phyloP scores from a whole-genome alignment of 2,797 vertebrate species.

The Distichodus sexfasciatus region DNA sequence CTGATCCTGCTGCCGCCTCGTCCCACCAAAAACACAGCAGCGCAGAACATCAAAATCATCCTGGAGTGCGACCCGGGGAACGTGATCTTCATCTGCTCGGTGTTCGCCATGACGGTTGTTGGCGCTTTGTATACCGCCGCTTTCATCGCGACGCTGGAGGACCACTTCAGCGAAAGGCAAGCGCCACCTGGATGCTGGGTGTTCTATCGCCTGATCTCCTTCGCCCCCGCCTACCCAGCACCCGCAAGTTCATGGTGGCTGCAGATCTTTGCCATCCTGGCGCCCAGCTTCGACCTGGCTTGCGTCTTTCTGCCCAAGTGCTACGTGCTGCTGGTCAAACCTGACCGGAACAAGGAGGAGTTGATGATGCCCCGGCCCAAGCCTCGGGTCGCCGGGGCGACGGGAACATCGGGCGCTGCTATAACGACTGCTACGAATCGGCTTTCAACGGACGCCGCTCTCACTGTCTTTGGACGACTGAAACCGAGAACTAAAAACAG shows the following conservation, averaged over 20 bases:
- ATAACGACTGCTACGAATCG: conserved; percentile 68
- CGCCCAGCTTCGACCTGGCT: conserved; percentile 82
- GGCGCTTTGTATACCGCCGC: conserved; percentile 80
- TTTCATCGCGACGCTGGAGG: conserved; percentile 79
- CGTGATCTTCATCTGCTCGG: conserved; percentile 79
- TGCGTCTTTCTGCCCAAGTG: conserved; percentile 86
- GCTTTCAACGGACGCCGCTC: no score
- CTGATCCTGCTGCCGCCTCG: conserved; percentile 74
- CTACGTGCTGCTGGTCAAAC: conserved; percentile 82
- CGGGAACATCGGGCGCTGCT: conserved; percentile 74
- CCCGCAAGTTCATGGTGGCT: conserved; percentile 89
- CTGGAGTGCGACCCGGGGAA: conserved; percentile 82
- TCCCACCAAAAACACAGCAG: conserved; percentile 79
- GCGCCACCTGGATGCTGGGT: no score
- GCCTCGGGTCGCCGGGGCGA: conserved; percentile 64
- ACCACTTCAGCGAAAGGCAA: conserved; percentile 84
- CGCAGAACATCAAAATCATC: conserved; percentile 84
- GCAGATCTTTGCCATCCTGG: conserved; percentile 87
- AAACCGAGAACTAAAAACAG: no score
- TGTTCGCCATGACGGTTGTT: no score
- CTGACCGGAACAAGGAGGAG: conserved; percentile 79
- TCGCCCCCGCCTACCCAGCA: conserved; percentile 86
- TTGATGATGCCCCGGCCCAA: conserved; percentile 68
- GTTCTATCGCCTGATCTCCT: conserved; percentile 89
- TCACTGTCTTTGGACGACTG: conserved; percentile 69